Percentiles rank a stretch among this genome's conserved stretches.
Evolutionary conservation across 1,140 invertebrate genomes (phyloP).

Genomic region (Marisa cornuarietis): DNA sequence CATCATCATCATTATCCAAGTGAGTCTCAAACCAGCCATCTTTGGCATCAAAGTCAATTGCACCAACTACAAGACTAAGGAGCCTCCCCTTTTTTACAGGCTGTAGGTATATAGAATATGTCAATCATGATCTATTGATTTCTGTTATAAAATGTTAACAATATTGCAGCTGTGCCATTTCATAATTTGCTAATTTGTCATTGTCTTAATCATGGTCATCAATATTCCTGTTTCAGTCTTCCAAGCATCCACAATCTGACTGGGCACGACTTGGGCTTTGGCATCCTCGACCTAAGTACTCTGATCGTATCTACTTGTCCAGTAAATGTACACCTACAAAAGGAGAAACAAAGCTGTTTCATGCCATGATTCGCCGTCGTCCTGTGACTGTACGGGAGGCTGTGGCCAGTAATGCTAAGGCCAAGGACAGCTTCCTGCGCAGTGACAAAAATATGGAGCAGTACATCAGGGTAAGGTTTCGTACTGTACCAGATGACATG

Average conservation of each 20-base stretch:
- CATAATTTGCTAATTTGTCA: neutral
- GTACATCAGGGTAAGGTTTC: conserved; percentile 52
- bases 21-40: neutral
- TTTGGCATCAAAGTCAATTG: neutral
- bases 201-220: too few relatives aligned
- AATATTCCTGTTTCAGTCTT: conserved; percentile 33
- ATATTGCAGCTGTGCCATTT: neutral
- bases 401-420: conserved; percentile 52
- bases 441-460: conserved; percentile 60
- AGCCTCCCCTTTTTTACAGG: too few relatives aligned
- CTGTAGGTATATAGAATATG: too few relatives aligned
- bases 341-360: conserved; percentile 58
- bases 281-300: conserved; percentile 58
- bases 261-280: conserved; percentile 59
- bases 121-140: too few relatives aligned
- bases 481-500: too few relatives aligned
- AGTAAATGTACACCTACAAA: conserved; percentile 57
- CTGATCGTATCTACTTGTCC: conserved; percentile 60
- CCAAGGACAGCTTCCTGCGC: conserved; percentile 54
- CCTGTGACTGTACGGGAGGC: conserved; percentile 49
- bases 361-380: conserved; percentile 53
- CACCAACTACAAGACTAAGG: neutral
- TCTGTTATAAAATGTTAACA: neutral
- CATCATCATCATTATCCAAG: neutral
- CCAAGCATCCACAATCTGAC: conserved; percentile 57